Evolutionary conservation across 2,113 vertebrate species (phyloP), one percentile per base, ranked within the genome.

Genomic region (Dromaius novaehollandiae): DNA sequence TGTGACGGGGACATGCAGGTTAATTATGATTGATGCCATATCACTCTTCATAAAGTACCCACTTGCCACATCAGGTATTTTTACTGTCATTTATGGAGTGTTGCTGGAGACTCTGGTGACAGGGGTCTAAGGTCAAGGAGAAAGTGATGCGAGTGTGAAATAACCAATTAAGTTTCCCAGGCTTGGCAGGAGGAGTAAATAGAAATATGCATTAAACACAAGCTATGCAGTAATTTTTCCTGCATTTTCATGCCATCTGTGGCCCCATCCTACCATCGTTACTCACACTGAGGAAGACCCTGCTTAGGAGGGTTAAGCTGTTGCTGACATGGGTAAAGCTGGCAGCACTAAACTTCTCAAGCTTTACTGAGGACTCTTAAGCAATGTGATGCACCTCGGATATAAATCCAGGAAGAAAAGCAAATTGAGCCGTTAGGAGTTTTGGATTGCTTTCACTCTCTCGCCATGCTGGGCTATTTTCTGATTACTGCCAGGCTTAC

Each of bases 21-120:
- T 99, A 99, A 99, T 98, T 98, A 98, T 99, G 98, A 99, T 93
- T 98, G 98, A 99, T 98, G 98, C 79, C 89, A 36, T 84, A 98
- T 97, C 97, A 93, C 95, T 96, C 98, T 97, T 97, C 98, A 97
- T 97, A 97, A 97, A 98, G 96, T 82, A 95, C 82, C 92, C 58
- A 93, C 87, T 97, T 97, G 96, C 97, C 94, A 98, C 94, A 97
- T 98, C 96, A 96, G 96, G 87, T 90, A 77, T 93, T 98, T 97
- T 93, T 94, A 76, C 79, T 94, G 65, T 98, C 97, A 97, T 86
- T 88, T 82, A 95, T 92, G 66, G 86, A 95, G 84, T 16, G 55
- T 90, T 94, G 64, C 83, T 44, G 61, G 93, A 95, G 94, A 86
- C 88, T 69, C 84, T 94, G 84, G 95, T 36, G 91, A 82, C 19